Evolutionary conservation across 2,888 invertebrate genomes (phyloP), one percentile per base, ranked within the genome.

Genomic region (Tryphoninae sp.): DNA sequence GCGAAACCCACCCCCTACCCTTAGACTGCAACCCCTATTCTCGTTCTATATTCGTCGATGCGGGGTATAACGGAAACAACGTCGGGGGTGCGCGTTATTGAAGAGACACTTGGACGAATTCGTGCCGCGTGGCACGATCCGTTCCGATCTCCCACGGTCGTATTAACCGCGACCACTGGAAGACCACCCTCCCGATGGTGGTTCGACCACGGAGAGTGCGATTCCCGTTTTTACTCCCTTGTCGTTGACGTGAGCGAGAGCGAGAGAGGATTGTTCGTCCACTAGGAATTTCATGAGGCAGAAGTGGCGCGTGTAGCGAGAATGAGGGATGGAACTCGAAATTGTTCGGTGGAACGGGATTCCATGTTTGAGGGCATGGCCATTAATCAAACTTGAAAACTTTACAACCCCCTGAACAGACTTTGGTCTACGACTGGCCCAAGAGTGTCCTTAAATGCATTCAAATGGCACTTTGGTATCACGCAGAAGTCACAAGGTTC

Each of bases 401-500:
- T 74, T 65, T 68, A 64, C 59, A 26, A 45, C 26, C 51, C 19
- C 23, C 33, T 26, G 72, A 59, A 62, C 33, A 40, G 22, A 19
- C 58, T 22, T 22, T 26, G 51, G 42, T 51, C 65, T 49, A 16
- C 42, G 16, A 45, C 67, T 1, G 40, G 40, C 19, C n/a, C 11
- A 13, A 6, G 22, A 69, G 69, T 71, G 23, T 55, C 53, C 65
- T 74, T 78, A 53, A 49, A 65, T 16, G 53, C 64, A 74, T 78
- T 78, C 58, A 68, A 82, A 82, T 79, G 45, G 62, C 76, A 58
- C 77, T 42, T 40, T 33, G 53, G 68, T 13, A 62, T 40, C 71
- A 51, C 55, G 45, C 13, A 16, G 33, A 9, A 42, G 53, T 62
- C 61, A 61, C 65, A 72, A 73, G 62, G 49, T 33, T 16, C 3